phyloP scores from a whole-genome alignment of 2,113 vertebrate genomes.

The Semnornis frantzii region DNA sequence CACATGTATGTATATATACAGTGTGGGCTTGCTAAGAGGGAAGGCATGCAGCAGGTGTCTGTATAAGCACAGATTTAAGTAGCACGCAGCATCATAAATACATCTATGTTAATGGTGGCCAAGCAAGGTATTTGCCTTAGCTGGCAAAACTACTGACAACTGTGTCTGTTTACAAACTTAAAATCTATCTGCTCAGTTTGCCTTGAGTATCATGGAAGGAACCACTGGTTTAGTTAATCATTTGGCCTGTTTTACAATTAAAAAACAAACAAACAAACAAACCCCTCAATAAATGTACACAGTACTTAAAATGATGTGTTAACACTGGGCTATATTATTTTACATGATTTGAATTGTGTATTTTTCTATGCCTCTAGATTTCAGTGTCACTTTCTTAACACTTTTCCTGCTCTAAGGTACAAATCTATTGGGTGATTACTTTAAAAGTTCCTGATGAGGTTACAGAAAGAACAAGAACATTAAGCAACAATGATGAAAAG shows the following conservation, averaged over 20 bases:
- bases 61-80: neutral
- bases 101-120: neutral
- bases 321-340: neutral
- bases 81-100: neutral
- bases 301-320: neutral
- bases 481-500: neutral
- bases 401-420: neutral
- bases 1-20: neutral
- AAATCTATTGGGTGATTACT: neutral
- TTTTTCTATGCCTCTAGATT: neutral
- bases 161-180: neutral
- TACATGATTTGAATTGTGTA: neutral
- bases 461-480: neutral
- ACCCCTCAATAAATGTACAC: too few species aligned
- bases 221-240: rapidly evolving
- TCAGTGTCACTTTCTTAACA: neutral
- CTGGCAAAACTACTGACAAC: neutral
- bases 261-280: neutral
- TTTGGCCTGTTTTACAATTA: neutral
- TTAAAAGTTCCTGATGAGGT: neutral
- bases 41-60: neutral
- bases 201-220: neutral
- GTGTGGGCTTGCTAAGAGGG: neutral
- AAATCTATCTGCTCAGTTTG: neutral
- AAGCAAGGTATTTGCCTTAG: neutral